These are phyloP conservation scores for Euschistus heros DNA, from an alignment of 1,140 invertebrate genomes.

Conservation along the genomic window DNA sequence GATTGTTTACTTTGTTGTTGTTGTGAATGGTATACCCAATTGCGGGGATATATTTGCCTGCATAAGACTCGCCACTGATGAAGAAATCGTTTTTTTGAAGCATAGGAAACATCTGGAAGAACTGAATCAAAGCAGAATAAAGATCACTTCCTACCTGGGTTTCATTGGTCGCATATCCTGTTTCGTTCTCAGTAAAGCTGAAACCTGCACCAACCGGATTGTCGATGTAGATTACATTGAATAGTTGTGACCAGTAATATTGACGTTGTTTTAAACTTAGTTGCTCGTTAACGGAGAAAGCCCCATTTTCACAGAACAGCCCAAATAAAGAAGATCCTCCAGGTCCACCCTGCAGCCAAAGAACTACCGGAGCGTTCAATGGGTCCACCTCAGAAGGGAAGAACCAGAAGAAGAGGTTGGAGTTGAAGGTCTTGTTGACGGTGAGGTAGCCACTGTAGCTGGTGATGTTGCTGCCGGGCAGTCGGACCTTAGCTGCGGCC, in stretches of 20 bases:
- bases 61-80: conserved; percentile 45
- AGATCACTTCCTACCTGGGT: conserved; percentile 49
- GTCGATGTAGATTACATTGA: conserved; percentile 73
- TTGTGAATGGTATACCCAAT: conserved; percentile 40
- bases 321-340: conserved; percentile 72
- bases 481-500: conserved; percentile 22
- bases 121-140: conserved; percentile 53
- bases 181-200: conserved; percentile 24
- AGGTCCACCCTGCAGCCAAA: conserved; percentile 69
- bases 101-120: conserved; percentile 50
- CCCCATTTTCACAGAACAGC: conserved; percentile 73
- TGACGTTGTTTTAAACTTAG: conserved; percentile 34
- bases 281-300: conserved; percentile 39
- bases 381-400: conserved; percentile 53
- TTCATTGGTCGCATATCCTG: conserved; percentile 10
- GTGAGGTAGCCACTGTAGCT: conserved; percentile 58
- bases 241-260: conserved; percentile 42
- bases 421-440: conserved; percentile 50
- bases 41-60: conserved; percentile 44
- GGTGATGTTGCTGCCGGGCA: conserved; percentile 15
- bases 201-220: conserved; percentile 39
- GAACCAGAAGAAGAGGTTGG: conserved; percentile 82
- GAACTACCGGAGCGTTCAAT: conserved; percentile 47
- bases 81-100: conserved; percentile 29
- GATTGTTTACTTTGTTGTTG: conserved; percentile 44